Conservation (phyloP, 2,113 vertebrate species). For the Cyanoderma ruficeps region DNA sequence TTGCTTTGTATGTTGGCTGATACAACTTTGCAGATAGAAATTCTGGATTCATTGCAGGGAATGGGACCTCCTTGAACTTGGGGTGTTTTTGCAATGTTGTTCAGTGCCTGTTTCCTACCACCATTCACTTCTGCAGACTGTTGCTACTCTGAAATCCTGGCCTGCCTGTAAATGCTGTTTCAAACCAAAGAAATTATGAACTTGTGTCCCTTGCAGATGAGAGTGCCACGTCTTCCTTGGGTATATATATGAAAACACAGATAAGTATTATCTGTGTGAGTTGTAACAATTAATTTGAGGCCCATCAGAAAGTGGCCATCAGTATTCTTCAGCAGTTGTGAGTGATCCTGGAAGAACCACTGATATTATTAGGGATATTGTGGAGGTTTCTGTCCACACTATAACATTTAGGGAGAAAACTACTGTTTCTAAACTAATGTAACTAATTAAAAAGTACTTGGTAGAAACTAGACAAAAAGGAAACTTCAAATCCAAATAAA, state of each 20-base stretch:
- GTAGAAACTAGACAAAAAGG: slow-evolving; percentile 41
- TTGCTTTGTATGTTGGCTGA: background rate
- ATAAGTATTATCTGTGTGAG: slow-evolving; percentile 36
- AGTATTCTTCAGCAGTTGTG: slow-evolving; percentile 35
- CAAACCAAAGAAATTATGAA: background rate
- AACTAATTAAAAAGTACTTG: slow-evolving; percentile 15
- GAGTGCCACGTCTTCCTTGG: background rate
- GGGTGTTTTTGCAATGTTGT: background rate
- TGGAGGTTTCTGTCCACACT: slow-evolving; percentile 22
- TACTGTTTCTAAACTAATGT: background rate
- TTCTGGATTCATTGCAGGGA: background rate
- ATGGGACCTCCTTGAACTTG: background rate
- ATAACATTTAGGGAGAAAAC: background rate
- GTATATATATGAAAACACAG: slow-evolving; percentile 3
- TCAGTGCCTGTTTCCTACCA: background rate
- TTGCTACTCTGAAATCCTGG: background rate
- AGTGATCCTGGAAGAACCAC: background rate
- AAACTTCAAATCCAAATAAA: slow-evolving; percentile 7
- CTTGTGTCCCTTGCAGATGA: background rate
- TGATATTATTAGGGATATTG: background rate
- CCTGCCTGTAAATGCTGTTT: background rate
- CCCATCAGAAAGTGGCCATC: background rate
- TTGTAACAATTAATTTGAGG: slow-evolving; percentile 43
- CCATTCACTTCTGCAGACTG: background rate
- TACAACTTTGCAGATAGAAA: background rate